These are phyloP conservation scores for Thysanoteuthis rhombus DNA, from an alignment of 2,888 invertebrate genomes.

Conservation along the genomic window DNA sequence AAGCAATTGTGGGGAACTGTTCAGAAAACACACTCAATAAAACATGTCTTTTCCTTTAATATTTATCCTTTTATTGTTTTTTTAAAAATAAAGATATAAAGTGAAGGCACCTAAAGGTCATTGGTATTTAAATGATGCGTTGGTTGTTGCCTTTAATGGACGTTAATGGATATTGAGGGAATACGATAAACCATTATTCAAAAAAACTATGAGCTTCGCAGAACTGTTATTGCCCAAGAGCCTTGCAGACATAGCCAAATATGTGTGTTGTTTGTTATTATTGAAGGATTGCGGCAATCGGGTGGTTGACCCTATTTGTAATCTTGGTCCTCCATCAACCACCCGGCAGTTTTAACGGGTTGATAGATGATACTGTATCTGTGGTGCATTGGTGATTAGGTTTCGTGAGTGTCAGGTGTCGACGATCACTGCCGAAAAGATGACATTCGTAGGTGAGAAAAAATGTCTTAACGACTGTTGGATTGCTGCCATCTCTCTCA, in stretches of 20 bases:
- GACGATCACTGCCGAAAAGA: background rate
- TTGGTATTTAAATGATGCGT: too few relatives aligned
- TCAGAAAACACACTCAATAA: too few relatives aligned
- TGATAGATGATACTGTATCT: background rate
- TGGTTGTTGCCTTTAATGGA: too few relatives aligned
- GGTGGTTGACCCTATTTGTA: background rate
- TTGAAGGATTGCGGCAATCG: background rate
- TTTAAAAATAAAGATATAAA: too few relatives aligned
- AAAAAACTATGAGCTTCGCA: too few relatives aligned
- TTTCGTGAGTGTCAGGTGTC: background rate
- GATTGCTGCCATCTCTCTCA: background rate
- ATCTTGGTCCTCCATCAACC: background rate
- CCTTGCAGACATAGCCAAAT: background rate
- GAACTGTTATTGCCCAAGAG: background rate
- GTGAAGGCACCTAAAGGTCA: too few relatives aligned
- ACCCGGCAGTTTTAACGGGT: background rate
- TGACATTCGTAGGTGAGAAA: background rate
- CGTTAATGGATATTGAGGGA: too few relatives aligned
- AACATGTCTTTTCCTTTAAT: too few relatives aligned
- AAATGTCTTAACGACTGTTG: background rate
- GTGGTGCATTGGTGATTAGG: background rate
- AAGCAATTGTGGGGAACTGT: too few relatives aligned
- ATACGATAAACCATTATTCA: too few relatives aligned
- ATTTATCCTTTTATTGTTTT: too few relatives aligned
- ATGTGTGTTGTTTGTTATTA: background rate